A percentile compares a stretch with the other conserved stretches of the same genome.
These are phyloP conservation scores for Meloe dianella DNA, from an alignment of 2,888 invertebrate species.

Conservation along the genomic window DNA sequence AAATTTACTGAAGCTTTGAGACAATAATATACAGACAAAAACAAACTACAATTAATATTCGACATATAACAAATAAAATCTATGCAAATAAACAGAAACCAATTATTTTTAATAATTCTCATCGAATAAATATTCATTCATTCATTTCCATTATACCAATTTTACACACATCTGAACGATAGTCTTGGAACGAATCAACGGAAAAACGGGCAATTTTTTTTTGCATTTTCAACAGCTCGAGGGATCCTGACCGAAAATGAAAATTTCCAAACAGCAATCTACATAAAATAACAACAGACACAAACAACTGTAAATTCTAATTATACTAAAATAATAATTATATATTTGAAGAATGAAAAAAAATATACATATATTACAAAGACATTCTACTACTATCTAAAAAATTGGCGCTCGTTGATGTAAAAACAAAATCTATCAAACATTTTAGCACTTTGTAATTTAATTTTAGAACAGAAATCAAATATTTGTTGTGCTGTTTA, in stretches of 20 bases:
- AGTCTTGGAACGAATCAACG: not conserved
- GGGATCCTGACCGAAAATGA: not conserved
- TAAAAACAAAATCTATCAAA: not conserved
- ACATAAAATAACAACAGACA: too few species aligned
- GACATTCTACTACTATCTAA: not conserved
- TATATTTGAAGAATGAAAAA: too few species aligned
- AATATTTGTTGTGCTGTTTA: too few species aligned
- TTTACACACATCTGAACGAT: not conserved
- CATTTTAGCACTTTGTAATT: not conserved
- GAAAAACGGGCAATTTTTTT: not conserved
- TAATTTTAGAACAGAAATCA: not conserved
- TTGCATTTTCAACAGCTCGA: not conserved
- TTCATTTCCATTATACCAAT: too few species aligned
- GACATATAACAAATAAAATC: not conserved
- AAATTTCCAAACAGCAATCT: not conserved
- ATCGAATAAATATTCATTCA: not conserved
- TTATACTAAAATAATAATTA: not conserved
- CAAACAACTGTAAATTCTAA: not conserved
- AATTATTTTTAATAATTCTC: not conserved
- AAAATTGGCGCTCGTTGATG: not conserved
- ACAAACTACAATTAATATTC: not conserved
- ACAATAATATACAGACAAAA: not conserved
- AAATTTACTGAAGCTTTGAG: not conserved
- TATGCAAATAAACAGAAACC: not conserved
- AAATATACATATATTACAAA: not conserved